Base-by-base conservation (phyloP, 2,113 vertebrate species). In the Leucopsar rothschildi region DNA sequence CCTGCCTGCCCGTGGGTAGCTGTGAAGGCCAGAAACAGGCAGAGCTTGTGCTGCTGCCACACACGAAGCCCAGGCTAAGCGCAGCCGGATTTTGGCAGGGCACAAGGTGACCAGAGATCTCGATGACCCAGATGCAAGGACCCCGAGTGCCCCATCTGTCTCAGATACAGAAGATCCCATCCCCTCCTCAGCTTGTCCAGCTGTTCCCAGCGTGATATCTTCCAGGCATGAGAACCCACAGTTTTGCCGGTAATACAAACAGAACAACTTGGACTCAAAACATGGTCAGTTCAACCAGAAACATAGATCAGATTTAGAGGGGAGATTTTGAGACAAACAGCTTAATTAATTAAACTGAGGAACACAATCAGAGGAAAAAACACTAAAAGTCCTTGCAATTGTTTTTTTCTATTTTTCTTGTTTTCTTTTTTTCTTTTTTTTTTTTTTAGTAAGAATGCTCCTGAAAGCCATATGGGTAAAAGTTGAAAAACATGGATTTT, bases 241-340 rank as follows among this genome's bases (percentile, higher is more conserved):
- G 25, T 73, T 71, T 69, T 80, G 63, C 59, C 0, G 3, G 69
- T 70, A 88, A 88, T 7, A 81, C 28, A 88, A 95, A 95, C 79
- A 88, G 75, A 47, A 83, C 47, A 73, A 61, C 55, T 88, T 93
- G 94, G 82, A 82, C 76, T 66, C 42, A 80, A 92, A 94, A 83
- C 16, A 27, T 35, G 21, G 18, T 80, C 92, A 55, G 28, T 82
- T 72, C 72, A 92, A 96, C 55, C 65, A 65, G 59, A 88, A 90
- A 72, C 37, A 70, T 11, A 50, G 71, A 59, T 86, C n/a, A 88
- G 66, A 90, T 76, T 80, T 92, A 9, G 75, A 88, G 13, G 66
- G 66, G 27, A 88, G 85, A 77, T 96, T 93, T 47, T 63, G 68
- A 92, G 55, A 86, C 82, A 95, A 94, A 78, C 65, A 92, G 14